Evolutionary conservation across 2,113 vertebrate species (phyloP), one percentile per base, ranked within the genome.

Genomic region (Ibidorhyncha struthersii): DNA sequence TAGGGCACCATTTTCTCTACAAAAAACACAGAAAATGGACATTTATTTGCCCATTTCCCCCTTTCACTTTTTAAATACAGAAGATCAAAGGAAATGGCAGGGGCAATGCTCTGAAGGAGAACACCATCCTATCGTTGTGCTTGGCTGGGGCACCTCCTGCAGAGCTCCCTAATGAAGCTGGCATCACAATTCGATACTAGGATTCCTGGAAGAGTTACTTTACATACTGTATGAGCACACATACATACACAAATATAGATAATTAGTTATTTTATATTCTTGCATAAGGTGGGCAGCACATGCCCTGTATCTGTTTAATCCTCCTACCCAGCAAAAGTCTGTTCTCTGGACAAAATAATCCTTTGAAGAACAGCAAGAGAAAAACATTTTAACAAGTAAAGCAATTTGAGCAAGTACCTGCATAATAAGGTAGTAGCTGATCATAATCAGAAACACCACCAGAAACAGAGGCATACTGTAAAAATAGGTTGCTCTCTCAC

Each of bases 311-410:
- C 41, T 58, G 26, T 69, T 88, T 80, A 95, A 90, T 83, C 53
- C 52, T 92, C 50, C 71, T 40, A 61, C 41, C 21, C 53, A 86
- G 36, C 15, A 80, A 34, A 90, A 82, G 74, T n/a, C 43, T 80
- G 52, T 9, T 79, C 38, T 55, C 34, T 2, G 69, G 78, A 66
- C 62, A 80, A 96, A 91, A 90, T 4, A 92, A 73, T 74, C 50
- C n/a, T 91, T 81, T 41, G 59, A 90, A 93, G 52, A 82, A 76
- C 8, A 76, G 74, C 21, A 85, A 67, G 63, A 59, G n/a, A 80
- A 85, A 49, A 85, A 49, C 20, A 76, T 74, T 78, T 82, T 63
- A 87, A 74, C 78, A 85, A 43, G 21, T 36, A 78, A 92, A 71
- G 43, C 30, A 84, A 72, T 86, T 81, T 82, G 34, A 92, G 6